Evolutionary conservation across 2,888 invertebrate species (phyloP), one percentile per base, ranked within the genome.

Genomic region (Eilema sororculum): DNA sequence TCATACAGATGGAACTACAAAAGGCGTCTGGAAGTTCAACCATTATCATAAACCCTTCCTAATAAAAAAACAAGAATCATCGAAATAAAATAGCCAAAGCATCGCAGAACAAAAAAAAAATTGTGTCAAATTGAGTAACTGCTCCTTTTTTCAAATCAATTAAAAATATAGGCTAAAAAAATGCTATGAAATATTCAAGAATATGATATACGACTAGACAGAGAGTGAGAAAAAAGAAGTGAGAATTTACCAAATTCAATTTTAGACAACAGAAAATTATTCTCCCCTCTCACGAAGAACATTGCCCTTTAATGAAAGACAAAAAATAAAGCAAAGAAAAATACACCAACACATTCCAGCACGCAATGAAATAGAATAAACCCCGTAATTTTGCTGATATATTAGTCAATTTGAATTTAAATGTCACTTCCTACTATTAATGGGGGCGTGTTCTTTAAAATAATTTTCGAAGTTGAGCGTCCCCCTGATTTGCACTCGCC

Each of bases 351-450:
- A n/a, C 64, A 64, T 64, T 30, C 22, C 52, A 64, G 28, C 64
- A 22, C 25, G 64, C 52, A 52, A 64, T 52, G 13, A 64, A 63
- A 63, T 63, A n/a, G 28, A 41, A 63, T 28, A 63, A 63, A 28
- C 28, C 46, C 52, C 52, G 46, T 52, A 65, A 65, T 65, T 85
- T 82, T 71, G 64, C 79, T 85, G 83, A 86, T 84, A 83, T 85
- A 85, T 82, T 83, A 83, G 81, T 79, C 84, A 79, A 86, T 86
- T 87, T 86, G 79, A 87, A 86, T 84, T 86, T 81, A 79, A 87
- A 84, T 84, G 82, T 81, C 80, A 84, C 80, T 81, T 82, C 73
- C 74, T 79, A 72, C 74, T 74, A 79, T 82, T 78, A 83, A 79
- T 76, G 72, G 73, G 72, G 73, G 72, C 56, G 72, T 73, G 75